phyloP scores from a whole-genome alignment of 2,113 vertebrate species.

The Sterna hirundo region DNA sequence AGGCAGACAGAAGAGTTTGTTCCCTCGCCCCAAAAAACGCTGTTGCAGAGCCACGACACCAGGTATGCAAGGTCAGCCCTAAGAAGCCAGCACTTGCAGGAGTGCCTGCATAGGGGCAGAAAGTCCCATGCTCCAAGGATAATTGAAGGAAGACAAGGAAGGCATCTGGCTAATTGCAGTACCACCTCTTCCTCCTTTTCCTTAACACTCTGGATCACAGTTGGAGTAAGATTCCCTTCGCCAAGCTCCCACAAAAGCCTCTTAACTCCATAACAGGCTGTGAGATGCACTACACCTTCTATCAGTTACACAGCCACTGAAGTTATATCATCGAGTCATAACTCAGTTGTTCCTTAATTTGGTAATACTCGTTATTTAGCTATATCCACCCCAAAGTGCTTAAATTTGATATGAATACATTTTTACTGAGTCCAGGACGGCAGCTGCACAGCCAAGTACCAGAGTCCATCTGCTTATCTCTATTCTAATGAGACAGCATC shows the following conservation, averaged over 20 bases:
- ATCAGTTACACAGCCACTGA: not conserved
- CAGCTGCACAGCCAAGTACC: not conserved
- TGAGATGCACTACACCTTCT: not conserved
- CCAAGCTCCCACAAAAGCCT: not conserved
- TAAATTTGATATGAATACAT: rapidly evolving
- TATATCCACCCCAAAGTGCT: not conserved
- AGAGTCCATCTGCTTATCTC: not conserved
- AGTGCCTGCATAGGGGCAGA: not conserved
- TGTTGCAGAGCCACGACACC: not conserved
- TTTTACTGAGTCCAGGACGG: not conserved
- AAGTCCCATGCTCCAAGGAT: rapidly evolving
- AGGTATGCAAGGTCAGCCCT: too few species aligned
- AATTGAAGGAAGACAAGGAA: not conserved
- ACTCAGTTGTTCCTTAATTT: not conserved
- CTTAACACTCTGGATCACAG: not conserved
- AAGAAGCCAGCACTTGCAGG: not conserved
- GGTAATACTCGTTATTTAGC: not conserved
- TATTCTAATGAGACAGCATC: not conserved
- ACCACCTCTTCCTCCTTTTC: not conserved
- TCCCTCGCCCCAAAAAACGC: not conserved
- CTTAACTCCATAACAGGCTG: rapidly evolving
- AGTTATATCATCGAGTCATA: not conserved
- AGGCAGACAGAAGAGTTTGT: rapidly evolving
- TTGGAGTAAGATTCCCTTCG: not conserved
- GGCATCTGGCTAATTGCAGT: not conserved